Evolutionary conservation across 1,140 invertebrate species (phyloP).

Genomic region (Heliconius eleuchia): DNA sequence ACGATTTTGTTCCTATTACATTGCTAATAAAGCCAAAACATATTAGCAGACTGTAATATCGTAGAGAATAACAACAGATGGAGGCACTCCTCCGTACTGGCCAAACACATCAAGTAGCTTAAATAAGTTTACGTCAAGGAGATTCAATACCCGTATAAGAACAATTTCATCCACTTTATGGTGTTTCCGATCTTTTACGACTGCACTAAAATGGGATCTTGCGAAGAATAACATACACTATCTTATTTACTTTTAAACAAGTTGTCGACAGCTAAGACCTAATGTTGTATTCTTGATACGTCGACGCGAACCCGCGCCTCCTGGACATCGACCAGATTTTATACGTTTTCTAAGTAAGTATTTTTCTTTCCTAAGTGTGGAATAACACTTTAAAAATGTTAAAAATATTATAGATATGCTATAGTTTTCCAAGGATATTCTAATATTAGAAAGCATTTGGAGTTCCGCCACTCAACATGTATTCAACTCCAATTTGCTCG

Average conservation of each 20-base stretch:
- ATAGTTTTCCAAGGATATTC: too few relatives aligned
- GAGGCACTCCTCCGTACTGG: background rate
- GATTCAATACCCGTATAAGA: constrained; percentile 21
- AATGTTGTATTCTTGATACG: background rate
- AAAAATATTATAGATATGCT: too few relatives aligned
- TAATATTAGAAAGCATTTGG: too few relatives aligned
- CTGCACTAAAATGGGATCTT: constrained; percentile 19
- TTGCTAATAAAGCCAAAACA: background rate
- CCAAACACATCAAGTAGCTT: constrained; percentile 12
- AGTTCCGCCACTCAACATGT: too few relatives aligned
- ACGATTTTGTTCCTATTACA: background rate
- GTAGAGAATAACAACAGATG: background rate
- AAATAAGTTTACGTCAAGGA: constrained; percentile 15
- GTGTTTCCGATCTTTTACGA: constrained; percentile 19
- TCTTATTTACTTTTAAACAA: constrained; percentile 17
- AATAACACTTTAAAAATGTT: too few relatives aligned
- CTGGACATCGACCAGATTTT: too few relatives aligned
- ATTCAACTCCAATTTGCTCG: too few relatives aligned
- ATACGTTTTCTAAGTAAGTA: too few relatives aligned
- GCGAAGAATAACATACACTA: constrained; percentile 7
- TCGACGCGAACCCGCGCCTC: too few relatives aligned
- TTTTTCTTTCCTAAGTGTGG: too few relatives aligned
- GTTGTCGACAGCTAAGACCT: background rate
- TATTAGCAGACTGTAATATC: constrained; percentile 5
- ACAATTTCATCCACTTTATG: constrained; percentile 20